phyloP scores from a whole-genome alignment of 2,888 invertebrate genomes.

The Antheraea assamensis region DNA sequence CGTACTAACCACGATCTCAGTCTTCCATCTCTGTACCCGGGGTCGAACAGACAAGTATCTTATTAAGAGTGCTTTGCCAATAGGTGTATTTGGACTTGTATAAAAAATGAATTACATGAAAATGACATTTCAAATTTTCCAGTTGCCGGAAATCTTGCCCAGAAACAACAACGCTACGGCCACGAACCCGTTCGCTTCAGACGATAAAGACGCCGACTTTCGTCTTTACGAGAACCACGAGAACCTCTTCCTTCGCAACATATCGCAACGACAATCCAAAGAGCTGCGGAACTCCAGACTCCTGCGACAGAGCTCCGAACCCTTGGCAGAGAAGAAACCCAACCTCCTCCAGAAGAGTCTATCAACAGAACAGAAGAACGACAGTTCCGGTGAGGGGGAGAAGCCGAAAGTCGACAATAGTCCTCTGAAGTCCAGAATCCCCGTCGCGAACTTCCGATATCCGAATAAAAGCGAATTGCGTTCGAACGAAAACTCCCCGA shows the following conservation, averaged over 20 bases:
- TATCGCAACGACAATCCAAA: slow-evolving; percentile 70
- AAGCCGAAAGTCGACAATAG: slow-evolving; percentile 48
- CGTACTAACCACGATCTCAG: too few relatives aligned
- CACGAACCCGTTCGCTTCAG: slow-evolving; percentile 65
- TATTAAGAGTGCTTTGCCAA: too few relatives aligned
- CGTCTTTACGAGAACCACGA: slow-evolving; percentile 74
- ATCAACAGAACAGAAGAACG: slow-evolving; percentile 65
- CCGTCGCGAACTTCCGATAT: slow-evolving; percentile 74
- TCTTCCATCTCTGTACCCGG: too few relatives aligned
- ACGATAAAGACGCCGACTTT: slow-evolving; percentile 54
- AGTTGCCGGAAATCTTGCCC: slow-evolving; percentile 74
- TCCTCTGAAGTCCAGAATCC: slow-evolving; percentile 68
- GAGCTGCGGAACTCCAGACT: slow-evolving; percentile 65
- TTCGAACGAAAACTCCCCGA: slow-evolving; percentile 66
- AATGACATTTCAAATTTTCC: slow-evolving; percentile 21
- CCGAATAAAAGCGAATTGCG: slow-evolving; percentile 69
- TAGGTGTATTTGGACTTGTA: too few relatives aligned
- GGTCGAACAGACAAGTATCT: too few relatives aligned
- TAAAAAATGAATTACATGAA: too few relatives aligned
- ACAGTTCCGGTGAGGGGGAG: slow-evolving; percentile 38
- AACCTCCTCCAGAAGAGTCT: slow-evolving; percentile 64
- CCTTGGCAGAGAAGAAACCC: slow-evolving; percentile 59
- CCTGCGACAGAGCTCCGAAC: slow-evolving; percentile 70
- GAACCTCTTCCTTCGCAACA: slow-evolving; percentile 68
- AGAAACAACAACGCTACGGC: slow-evolving; percentile 52